phyloP scores from a whole-genome alignment of 2,113 vertebrate species.

The Centrocercus urophasianus region DNA sequence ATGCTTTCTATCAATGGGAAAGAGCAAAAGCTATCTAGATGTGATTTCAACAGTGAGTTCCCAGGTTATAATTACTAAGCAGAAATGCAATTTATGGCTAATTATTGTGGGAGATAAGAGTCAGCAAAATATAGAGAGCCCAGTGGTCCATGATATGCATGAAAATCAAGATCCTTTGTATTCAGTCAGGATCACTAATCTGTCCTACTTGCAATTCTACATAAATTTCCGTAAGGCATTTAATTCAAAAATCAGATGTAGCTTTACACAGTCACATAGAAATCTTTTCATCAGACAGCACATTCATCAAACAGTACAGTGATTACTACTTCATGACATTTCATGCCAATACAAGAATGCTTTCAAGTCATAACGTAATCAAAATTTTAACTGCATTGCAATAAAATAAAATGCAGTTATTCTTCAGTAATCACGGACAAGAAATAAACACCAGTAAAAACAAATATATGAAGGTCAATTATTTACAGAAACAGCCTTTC shows the following conservation, averaged over 20 bases:
- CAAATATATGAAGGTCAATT: not conserved
- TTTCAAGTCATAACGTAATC: not conserved
- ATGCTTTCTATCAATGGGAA: not conserved
- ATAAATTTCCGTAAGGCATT: not conserved
- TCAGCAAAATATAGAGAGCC: slow-evolving; percentile 42
- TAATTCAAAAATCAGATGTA: not conserved
- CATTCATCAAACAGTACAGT: not conserved
- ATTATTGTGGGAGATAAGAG: not conserved
- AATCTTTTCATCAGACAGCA: not conserved
- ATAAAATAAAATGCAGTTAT: not conserved
- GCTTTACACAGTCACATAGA: not conserved
- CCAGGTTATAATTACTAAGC: slow-evolving; percentile 22
- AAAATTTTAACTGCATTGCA: not conserved
- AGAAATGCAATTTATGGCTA: slow-evolving; percentile 3
- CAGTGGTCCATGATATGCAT: slow-evolving; percentile 8
- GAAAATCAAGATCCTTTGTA: slow-evolving; percentile 53
- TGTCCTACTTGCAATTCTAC: slow-evolving; percentile 13
- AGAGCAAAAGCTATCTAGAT: not conserved
- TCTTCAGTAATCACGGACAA: not conserved
- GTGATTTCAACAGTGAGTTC: not conserved
- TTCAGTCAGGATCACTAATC: not conserved
- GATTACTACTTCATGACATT: not conserved
- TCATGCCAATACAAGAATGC: not conserved
- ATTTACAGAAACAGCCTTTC: not conserved
- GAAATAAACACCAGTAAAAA: not conserved